phyloP scores from a whole-genome alignment of 2,888 invertebrate species.

The Glaucopsyche alexis region DNA sequence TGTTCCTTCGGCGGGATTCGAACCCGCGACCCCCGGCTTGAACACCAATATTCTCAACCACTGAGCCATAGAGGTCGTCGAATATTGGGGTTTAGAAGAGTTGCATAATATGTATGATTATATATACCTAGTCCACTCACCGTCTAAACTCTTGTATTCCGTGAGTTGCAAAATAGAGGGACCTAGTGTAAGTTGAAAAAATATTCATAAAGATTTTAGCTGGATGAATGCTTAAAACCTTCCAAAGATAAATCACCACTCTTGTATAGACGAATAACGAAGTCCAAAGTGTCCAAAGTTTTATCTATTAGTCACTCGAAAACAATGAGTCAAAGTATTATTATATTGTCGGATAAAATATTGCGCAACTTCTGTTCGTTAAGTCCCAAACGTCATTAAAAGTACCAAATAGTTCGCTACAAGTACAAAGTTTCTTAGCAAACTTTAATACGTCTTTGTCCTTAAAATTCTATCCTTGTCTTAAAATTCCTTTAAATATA shows the following conservation, averaged over 20 bases:
- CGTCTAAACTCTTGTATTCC: too few species aligned
- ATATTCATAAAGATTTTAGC: neutral
- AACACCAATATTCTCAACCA: too few species aligned
- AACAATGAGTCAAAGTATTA: constrained; percentile 30
- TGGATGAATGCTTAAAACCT: neutral
- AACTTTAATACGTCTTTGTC: constrained; percentile 31
- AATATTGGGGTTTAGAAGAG: too few species aligned
- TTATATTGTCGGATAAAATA: constrained; percentile 35
- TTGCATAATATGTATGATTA: too few species aligned
- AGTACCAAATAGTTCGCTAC: constrained; percentile 32
- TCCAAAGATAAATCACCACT: neutral
- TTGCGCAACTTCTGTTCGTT: constrained; percentile 34
- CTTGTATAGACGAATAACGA: neutral
- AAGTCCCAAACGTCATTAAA: constrained; percentile 37
- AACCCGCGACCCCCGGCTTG: too few species aligned
- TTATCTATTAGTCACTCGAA: constrained; percentile 28
- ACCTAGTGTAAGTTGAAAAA: too few species aligned
- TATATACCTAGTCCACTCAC: too few species aligned
- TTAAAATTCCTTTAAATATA: constrained; percentile 25
- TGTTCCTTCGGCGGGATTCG: too few species aligned
- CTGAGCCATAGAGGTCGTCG: too few species aligned
- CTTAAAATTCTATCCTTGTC: constrained; percentile 29
- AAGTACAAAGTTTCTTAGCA: constrained; percentile 24
- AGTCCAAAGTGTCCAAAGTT: constrained; percentile 17
- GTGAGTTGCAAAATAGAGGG: too few species aligned